Base-by-base conservation (phyloP, 1,140 invertebrate genomes). In the Calliphora vicina region DNA sequence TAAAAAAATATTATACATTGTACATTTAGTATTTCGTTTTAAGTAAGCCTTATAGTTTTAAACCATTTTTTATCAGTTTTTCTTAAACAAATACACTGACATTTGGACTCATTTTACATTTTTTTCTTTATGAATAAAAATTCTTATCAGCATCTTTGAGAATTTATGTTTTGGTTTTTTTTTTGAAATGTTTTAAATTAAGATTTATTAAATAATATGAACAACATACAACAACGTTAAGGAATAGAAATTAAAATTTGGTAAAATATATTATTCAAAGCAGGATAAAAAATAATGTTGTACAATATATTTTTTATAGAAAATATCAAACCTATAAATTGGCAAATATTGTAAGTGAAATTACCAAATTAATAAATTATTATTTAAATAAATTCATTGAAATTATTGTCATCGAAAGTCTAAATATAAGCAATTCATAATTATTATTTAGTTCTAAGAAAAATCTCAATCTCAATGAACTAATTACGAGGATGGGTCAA, bases 1-100 rank as follows among this genome's bases (percentile, higher is more conserved):
- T 83, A 83, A 83, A 83, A 82, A 50, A 5, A 83, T 57, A 57
- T 20, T 43, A 72, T 71, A 42, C 72, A 82, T 82, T 71, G 71
- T 82, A 57, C 45, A 57, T 72, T 13, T 73, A 80, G 42, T 80
- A 50, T 67, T 45, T 43, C 10, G 45, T 25, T 81, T 81, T 81
- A 61, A 81, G 80, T 20, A 50, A 81, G 45, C 45, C 26, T 81
- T 81, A 81, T 81, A 81, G 80, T 81, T 81, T 81, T 67, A 27
- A 81, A 57, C 1, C 17, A 26, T 71, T 82, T 35, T 82, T 82
- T 82, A 82, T 82, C 81, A 82, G 81, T 82, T 45, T 23, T 43
- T 45, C 74, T 78, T 78, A 45, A 25, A 82, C 81, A 82, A 82
- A 82, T 72, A 82, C 81, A 73, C 9, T 23, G 81, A 43, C 81